Evolutionary conservation across 2,888 invertebrate genomes (phyloP).

Genomic region (Oscheius sp.): DNA sequence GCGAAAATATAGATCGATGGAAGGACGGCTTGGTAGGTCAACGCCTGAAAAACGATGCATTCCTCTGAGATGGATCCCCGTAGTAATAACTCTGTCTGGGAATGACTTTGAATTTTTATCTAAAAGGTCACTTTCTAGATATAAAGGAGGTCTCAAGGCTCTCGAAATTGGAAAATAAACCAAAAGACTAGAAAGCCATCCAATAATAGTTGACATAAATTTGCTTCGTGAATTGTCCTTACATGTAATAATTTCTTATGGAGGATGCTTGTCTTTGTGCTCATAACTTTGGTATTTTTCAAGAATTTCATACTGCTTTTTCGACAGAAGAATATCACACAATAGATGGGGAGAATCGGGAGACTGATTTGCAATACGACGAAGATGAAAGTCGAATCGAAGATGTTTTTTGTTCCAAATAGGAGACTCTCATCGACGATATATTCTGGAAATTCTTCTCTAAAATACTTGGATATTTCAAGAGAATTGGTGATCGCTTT

Average conservation of each 20-base stretch:
- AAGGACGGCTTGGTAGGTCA: conserved; percentile 6
- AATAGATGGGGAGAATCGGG: conserved; percentile 10
- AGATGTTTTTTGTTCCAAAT: not conserved
- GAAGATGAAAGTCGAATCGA: not conserved
- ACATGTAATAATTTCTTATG: too few relatives aligned
- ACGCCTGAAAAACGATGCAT: not conserved
- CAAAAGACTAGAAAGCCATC: too few relatives aligned
- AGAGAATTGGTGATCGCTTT: not conserved
- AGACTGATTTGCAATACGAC: conserved; percentile 1
- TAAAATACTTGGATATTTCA: not conserved
- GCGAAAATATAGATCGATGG: not conserved
- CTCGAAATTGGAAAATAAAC: too few relatives aligned
- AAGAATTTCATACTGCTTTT: not conserved
- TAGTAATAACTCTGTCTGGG: not conserved
- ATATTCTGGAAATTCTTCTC: not conserved
- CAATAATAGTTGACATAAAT: too few relatives aligned
- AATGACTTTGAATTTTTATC: not conserved
- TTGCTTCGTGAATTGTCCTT: too few relatives aligned
- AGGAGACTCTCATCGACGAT: not conserved
- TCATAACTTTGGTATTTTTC: conserved; percentile 1
- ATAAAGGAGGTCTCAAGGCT: too few relatives aligned
- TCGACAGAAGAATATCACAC: not conserved
- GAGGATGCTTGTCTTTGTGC: not conserved
- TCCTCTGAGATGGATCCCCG: not conserved
- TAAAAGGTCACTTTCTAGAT: too few relatives aligned